Base-by-base conservation (phyloP, 2,888 invertebrate genomes). In the Zygogramma bicolorata region DNA sequence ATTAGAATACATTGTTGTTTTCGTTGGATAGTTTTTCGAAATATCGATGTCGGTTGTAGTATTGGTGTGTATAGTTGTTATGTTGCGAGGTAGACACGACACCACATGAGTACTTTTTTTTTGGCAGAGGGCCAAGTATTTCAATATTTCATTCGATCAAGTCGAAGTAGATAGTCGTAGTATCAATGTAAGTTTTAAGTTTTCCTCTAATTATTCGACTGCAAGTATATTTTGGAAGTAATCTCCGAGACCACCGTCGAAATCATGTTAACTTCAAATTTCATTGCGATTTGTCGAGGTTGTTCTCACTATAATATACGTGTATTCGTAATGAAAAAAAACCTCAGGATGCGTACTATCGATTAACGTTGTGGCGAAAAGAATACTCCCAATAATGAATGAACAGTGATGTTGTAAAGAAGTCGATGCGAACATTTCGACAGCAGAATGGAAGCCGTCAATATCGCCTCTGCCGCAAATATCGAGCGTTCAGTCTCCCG, bases 401-500 rank as follows among this genome's bases (percentile, higher is more conserved):
- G 6, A 6, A 3, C 42, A 42, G 6, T 42, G 13, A 0, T 15
- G 10, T 40, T 13, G n/a, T 8, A 40, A 40, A 40, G n/a, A 40
- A 40, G 40, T 40, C 13, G 40, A 13, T 40, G n/a, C 40, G 40
- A 40, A 40, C 40, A 40, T 40, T 40, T 40, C 40, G 8, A 40
- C 13, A 40, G 40, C 40, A 40, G 40, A 40, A 40, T 40, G 8
- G 40, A 40, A 40, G 40, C 40, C 40, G 40, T 40, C 40, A 40
- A 40, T 40, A 40, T 40, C 40, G 13, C 13, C 20, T n/a, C 20
- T 4, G 40, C 2, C 6, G 34, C 3, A 20, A 59, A 22, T 59
- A 2, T 27, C 15, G 25, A 42, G 38, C 62, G 62, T 62, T 38
- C 62, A 62, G 62, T 62, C 62, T 62, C 25, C 62, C 62, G 62